These are phyloP conservation scores for Pelusios castaneus DNA, from an alignment of 2,113 vertebrate species.

Conservation along the genomic window DNA sequence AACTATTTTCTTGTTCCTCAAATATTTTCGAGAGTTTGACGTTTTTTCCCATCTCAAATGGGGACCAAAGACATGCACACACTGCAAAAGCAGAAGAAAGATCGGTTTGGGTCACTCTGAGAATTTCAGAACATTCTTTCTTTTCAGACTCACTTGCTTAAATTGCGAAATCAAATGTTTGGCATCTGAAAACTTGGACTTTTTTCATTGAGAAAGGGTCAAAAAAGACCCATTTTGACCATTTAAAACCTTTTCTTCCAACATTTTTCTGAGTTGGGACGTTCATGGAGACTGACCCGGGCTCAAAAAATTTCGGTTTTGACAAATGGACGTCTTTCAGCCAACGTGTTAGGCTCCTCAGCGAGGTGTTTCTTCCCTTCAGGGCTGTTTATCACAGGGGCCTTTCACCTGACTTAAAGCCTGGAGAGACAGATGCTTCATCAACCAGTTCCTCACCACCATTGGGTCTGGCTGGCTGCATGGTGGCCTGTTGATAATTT, in stretches of 20 bases:
- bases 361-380: too few relatives aligned
- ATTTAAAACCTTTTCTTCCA: too few relatives aligned
- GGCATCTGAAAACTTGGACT: neutral
- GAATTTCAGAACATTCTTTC: neutral
- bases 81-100: neutral
- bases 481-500: too few relatives aligned
- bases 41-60: neutral
- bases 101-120: neutral
- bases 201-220: neutral
- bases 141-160: neutral
- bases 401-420: too few relatives aligned
- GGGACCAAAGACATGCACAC: neutral
- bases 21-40: neutral
- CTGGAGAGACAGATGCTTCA: too few relatives aligned
- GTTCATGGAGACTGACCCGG: too few relatives aligned
- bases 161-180: neutral
- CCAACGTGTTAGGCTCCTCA: too few relatives aligned
- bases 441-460: neutral
- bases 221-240: too few relatives aligned
- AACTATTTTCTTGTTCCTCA: neutral
- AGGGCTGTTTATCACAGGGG: too few relatives aligned
- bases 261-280: too few relatives aligned
- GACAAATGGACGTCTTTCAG: too few relatives aligned
- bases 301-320: too few relatives aligned
- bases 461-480: neutral